phyloP scores from a whole-genome alignment of 2,113 vertebrate species.

The Natator depressus region DNA sequence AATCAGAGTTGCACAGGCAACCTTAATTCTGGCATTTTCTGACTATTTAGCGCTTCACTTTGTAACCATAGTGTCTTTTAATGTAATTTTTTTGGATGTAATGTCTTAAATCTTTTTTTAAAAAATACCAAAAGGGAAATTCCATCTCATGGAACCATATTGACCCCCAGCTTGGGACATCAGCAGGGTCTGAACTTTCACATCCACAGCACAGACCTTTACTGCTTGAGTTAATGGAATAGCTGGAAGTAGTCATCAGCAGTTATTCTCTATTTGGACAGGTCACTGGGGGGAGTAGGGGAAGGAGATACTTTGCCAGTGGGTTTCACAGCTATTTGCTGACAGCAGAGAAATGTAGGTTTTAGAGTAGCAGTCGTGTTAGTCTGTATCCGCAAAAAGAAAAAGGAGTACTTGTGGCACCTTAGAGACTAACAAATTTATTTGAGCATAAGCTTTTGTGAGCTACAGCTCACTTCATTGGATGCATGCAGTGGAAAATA shows the following conservation, averaged over 20 bases:
- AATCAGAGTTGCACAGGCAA: neutral
- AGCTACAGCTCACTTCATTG: too few relatives aligned
- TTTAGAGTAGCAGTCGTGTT: too few relatives aligned
- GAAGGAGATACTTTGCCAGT: neutral
- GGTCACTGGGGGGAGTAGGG: neutral
- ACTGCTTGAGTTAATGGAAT: neutral
- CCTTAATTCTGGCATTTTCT: neutral
- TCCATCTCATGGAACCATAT: neutral
- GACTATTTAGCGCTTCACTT: neutral
- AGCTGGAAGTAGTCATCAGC: neutral
- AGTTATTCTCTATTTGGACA: neutral
- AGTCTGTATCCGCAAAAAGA: too few relatives aligned
- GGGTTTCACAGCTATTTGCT: neutral
- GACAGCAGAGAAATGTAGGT: neutral
- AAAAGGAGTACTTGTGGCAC: too few relatives aligned
- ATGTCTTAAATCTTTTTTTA: neutral
- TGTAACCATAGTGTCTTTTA: neutral
- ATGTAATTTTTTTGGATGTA: neutral
- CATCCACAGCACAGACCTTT: neutral
- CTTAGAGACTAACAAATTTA: too few relatives aligned
- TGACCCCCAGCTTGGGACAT: neutral
- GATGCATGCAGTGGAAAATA: too few relatives aligned
- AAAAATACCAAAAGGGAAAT: neutral
- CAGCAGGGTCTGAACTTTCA: neutral
- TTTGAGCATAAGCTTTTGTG: too few relatives aligned